A percentile compares a stretch with the other conserved stretches of the same genome.
Conservation (phyloP, 2,113 vertebrate species). For the Menidia beryllina region DNA sequence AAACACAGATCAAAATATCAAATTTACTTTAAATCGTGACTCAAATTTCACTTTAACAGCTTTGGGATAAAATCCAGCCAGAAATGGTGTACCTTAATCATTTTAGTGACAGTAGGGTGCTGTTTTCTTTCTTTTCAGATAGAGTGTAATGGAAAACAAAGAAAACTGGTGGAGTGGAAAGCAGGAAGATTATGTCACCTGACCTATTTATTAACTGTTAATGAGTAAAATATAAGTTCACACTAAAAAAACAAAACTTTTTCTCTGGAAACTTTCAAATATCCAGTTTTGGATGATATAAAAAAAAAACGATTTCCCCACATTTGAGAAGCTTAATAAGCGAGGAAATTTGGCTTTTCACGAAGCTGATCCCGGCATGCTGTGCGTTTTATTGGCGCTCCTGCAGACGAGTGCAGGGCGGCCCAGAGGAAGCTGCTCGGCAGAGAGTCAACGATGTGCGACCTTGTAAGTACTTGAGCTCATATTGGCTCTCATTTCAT, state of each 20-base stretch:
- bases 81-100: not conserved
- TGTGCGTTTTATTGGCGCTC: not conserved
- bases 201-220: too few species aligned
- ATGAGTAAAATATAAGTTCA: too few species aligned
- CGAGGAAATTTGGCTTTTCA: not conserved
- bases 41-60: not conserved
- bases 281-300: not conserved
- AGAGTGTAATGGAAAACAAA: not conserved
- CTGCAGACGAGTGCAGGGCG: constrained; percentile 9
- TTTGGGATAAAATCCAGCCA: not conserved
- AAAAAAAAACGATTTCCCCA: not conserved
- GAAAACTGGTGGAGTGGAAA: not conserved
- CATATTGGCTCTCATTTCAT: constrained; percentile 32
- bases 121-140: too few species aligned
- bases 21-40: constrained; percentile 3
- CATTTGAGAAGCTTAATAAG: not conserved
- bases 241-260: too few species aligned
- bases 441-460: constrained; percentile 12
- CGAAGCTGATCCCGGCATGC: not conserved
- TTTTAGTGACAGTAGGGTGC: not conserved
- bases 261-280: not conserved
- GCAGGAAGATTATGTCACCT: too few species aligned
- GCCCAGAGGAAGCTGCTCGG: constrained; percentile 7
- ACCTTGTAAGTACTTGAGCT: constrained; percentile 33
- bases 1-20: constrained; percentile 2